Percentiles rank a stretch among this genome's conserved stretches.
These are phyloP conservation scores for Anarhynchus alexandrinus DNA, from an alignment of 2,113 vertebrate species.

Conservation along the genomic window DNA sequence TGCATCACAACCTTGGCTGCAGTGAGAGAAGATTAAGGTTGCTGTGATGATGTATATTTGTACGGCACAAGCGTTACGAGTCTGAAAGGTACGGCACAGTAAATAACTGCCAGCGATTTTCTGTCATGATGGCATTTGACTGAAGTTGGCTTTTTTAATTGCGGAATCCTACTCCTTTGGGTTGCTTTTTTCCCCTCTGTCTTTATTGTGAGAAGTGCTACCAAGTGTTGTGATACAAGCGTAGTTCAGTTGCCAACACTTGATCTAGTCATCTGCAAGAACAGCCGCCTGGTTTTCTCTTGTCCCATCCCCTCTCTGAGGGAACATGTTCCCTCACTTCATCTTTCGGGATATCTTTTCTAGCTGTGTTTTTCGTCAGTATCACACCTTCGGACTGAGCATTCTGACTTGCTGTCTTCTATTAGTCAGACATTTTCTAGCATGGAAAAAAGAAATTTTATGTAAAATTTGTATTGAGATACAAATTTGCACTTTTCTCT, in stretches of 20 bases:
- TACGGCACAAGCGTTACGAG: accelerated
- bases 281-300: accelerated
- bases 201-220: background rate
- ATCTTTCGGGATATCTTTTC: background rate
- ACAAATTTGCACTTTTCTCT: background rate
- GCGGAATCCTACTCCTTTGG: background rate
- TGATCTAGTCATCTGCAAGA: background rate
- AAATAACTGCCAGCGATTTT: background rate
- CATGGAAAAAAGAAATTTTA: background rate
- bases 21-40: background rate
- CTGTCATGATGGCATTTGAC: background rate
- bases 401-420: background rate
- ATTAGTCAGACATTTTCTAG: background rate
- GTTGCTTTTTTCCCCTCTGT: background rate
- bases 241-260: background rate
- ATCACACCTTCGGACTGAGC: background rate
- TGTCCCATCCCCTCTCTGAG: background rate
- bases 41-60: background rate
- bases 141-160: background rate
- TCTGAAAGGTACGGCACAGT: background rate
- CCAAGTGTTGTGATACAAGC: background rate
- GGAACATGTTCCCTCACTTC: background rate
- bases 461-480: background rate
- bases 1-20: background rate
- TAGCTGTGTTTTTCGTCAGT: background rate